Conservation (phyloP, 2,888 invertebrate species). For the Abscondita cerata region DNA sequence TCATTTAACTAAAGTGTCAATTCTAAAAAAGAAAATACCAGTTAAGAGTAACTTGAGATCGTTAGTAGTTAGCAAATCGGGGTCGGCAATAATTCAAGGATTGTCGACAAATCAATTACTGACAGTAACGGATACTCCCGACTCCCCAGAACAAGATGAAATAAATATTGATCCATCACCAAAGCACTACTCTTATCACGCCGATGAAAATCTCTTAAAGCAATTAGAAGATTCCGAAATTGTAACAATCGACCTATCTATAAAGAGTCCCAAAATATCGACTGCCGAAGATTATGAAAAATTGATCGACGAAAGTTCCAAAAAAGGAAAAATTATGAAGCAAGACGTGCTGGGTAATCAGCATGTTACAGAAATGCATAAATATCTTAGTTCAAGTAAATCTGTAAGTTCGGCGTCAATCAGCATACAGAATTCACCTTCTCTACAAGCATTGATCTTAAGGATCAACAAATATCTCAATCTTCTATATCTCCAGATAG, state of each 20-base stretch:
- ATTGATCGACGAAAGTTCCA: conserved; percentile 68
- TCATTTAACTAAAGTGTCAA: conserved; percentile 64
- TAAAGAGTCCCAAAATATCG: conserved; percentile 68
- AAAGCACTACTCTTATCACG: conserved; percentile 47
- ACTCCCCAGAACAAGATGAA: conserved; percentile 64
- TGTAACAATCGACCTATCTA: conserved; percentile 67
- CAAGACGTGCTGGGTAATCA: conserved; percentile 49
- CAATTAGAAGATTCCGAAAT: conserved; percentile 66
- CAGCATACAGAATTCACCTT: conserved; percentile 22
- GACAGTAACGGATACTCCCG: conserved; percentile 60
- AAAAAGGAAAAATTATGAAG: conserved; percentile 60
- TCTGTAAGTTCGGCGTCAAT: conserved; percentile 30
- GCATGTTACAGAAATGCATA: conserved; percentile 55
- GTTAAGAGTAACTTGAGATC: conserved; percentile 54
- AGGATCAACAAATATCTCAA: conserved; percentile 50
- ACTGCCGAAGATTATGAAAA: conserved; percentile 73
- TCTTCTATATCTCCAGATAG: conserved; percentile 66
- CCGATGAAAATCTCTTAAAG: conserved; percentile 59
- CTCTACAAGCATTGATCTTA: conserved; percentile 12
- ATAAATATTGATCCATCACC: conserved; percentile 57
- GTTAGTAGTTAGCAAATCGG: conserved; percentile 57
- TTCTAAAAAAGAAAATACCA: conserved; percentile 64
- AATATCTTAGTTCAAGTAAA: conserved; percentile 50
- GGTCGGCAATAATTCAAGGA: conserved; percentile 59
- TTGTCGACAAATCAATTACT: conserved; percentile 57